These are phyloP conservation scores for Lycodopsis pacificus DNA, from an alignment of 2,797 vertebrate species.

Conservation along the genomic window DNA sequence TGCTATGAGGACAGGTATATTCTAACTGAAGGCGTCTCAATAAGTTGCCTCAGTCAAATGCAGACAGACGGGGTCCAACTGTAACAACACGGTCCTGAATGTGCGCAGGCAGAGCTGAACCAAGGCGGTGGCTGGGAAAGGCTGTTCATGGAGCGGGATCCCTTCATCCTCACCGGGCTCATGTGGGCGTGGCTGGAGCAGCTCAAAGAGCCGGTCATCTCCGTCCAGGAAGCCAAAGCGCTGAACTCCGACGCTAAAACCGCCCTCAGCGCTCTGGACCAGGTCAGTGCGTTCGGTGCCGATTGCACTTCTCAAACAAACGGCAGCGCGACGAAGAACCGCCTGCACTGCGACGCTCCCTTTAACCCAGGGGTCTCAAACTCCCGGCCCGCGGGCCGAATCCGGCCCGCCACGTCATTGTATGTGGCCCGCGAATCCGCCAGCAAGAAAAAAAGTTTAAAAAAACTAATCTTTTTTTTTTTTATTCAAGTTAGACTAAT, in stretches of 20 bases:
- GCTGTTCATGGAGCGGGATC: slow-evolving; percentile 92
- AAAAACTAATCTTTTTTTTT: too few relatives aligned
- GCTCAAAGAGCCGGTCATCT: slow-evolving; percentile 92
- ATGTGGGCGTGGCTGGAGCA: slow-evolving; percentile 99
- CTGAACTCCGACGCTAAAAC: slow-evolving; percentile 84
- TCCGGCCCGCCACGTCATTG: too few relatives aligned
- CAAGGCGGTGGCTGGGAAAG: slow-evolving; percentile 92
- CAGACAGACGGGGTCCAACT: too few relatives aligned
- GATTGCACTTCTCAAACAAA: neutral
- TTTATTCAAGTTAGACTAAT: too few relatives aligned
- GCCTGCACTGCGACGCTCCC: neutral
- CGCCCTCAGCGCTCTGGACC: slow-evolving; percentile 85
- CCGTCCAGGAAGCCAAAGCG: slow-evolving; percentile 80
- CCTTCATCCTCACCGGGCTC: slow-evolving; percentile 91
- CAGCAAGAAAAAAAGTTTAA: too few relatives aligned
- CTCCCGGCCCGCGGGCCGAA: too few relatives aligned
- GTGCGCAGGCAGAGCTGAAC: slow-evolving; percentile 92
- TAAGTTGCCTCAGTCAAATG: neutral
- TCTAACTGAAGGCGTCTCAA: neutral
- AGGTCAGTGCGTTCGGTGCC: slow-evolving; percentile 78
- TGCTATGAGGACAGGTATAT: neutral
- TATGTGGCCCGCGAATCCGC: too few relatives aligned
- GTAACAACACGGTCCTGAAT: slow-evolving; percentile 8
- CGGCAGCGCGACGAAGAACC: neutral
- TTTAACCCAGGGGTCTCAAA: too few relatives aligned